These are phyloP conservation scores for Formica exsecta DNA, from an alignment of 1,140 invertebrate genomes.

Conservation along the genomic window DNA sequence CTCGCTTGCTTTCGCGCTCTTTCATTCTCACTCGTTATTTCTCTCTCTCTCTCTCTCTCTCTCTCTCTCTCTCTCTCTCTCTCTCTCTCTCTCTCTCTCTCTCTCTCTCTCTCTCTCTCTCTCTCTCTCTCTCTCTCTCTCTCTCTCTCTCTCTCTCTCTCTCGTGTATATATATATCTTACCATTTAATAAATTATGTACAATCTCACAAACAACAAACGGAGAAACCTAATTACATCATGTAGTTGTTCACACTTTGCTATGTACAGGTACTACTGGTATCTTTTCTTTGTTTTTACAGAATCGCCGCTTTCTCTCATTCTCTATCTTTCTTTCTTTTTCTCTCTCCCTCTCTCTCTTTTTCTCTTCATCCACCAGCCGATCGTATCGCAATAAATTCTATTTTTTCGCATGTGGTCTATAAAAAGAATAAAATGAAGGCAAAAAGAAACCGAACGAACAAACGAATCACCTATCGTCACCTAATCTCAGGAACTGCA, in stretches of 20 bases:
- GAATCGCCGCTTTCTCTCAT: slow-evolving; percentile 65
- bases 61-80: slow-evolving; percentile 69
- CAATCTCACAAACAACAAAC: slow-evolving; percentile 87
- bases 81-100: slow-evolving; percentile 69
- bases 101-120: slow-evolving; percentile 5
- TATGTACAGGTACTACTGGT: slow-evolving; percentile 87
- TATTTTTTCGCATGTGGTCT: slow-evolving; percentile 66
- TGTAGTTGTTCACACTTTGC: slow-evolving; percentile 84
- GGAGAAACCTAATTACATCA: slow-evolving; percentile 87
- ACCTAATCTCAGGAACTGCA: slow-evolving; percentile 83
- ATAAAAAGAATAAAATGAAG: slow-evolving; percentile 62
- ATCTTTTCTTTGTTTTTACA: slow-evolving; percentile 73
- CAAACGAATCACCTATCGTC: slow-evolving; percentile 75
- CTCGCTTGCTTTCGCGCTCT: slow-evolving; percentile 51
- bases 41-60: slow-evolving; percentile 53
- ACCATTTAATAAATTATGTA: slow-evolving; percentile 86
- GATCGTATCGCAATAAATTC: slow-evolving; percentile 66
- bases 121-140: neutral
- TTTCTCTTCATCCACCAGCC: slow-evolving; percentile 64
- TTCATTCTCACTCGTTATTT: slow-evolving; percentile 46
- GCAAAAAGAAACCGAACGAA: slow-evolving; percentile 43
- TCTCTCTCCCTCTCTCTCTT: slow-evolving; percentile 32
- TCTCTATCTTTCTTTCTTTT: slow-evolving; percentile 38
- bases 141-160: slow-evolving; percentile 40
- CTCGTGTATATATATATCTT: slow-evolving; percentile 75